Evolutionary conservation across 2,888 invertebrate species (phyloP), one percentile per base, ranked within the genome.

Genomic region (Ochropacha duplaris): DNA sequence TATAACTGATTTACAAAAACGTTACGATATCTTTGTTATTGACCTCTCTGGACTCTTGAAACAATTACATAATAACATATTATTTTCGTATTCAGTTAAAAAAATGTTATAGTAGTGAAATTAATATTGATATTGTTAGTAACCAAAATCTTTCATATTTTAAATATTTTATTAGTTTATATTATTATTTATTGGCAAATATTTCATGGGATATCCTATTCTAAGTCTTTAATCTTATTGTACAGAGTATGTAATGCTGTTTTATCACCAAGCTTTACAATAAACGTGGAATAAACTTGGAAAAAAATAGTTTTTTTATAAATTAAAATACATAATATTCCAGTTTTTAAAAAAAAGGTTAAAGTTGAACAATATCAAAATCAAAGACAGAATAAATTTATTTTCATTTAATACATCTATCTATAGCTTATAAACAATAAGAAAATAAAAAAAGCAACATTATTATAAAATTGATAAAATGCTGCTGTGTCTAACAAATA

Each of bases 401-500:
- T 74, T 69, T 77, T 76, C 67, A 72, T 83, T 81, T 83, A 81
- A 75, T 82, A 72, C 68, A 77, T 78, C 76, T 68, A 78, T 78
- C 76, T 81, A 76, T 65, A 72, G 70, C 73, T 78, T 80, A 76
- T 72, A 72, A 82, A 80, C 76, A 80, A 77, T 79, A 66, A 50
- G 80, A 70, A 81, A 80, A 79, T 80, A 78, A 82, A 83, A n/a
- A 36, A 83, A 80, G 79, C 76, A 80, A 81, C 79, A 73, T 76
- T 39, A 69, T 69, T 71, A 72, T 72, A 74, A 74, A 75, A 73
- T 69, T 19, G 31, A 31, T 31, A n/a, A 44, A 9, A 52, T 31
- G 28, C 16, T 19, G 24, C 22, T 19, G 52, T 11, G 26, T 51
- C 31, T 11, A 44, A 44, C 44, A 44, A 44, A 36, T 14, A n/a